Evolutionary conservation across 2,888 invertebrate species (phyloP), one percentile per base, ranked within the genome.

Genomic region (Flexamia atlantica): DNA sequence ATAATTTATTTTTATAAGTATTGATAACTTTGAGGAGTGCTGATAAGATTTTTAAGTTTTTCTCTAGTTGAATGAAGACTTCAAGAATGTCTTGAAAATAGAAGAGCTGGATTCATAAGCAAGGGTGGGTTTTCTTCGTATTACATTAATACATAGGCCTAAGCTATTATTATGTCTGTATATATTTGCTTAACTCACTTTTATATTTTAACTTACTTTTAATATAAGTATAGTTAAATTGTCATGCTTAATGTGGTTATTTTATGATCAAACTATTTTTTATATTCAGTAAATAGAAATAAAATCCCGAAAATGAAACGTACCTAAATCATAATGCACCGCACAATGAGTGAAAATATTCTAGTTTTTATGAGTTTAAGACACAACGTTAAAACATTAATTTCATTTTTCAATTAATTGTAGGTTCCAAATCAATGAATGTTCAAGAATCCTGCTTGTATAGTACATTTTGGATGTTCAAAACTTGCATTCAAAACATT

Each of bases 121-220:
- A 20, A 76, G 76, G 76, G 76, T 76, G 76, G 76, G 76, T 76
- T 76, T 76, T 76, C 25, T 46, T 42, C 70, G 70, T 70, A 36
- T 40, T 70, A 36, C 68, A 68, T 40, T 70, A 68, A 12, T 68
- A 68, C 23, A 64, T 64, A 64, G 10, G 30, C 20, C 25, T 64
- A 64, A 64, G 64, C 64, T 64, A 64, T 28, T 53, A 46, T 46
- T 53, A 23, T 28, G 3, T 64, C 25, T 64, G 64, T 64, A 64
- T 64, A 64, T 64, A 64, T 64, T 64, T 64, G 64, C 64, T 64
- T 64, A 64, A 28, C 64, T 64, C 28, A 30, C 64, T 64, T 64
- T 20, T 64, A 57, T 23, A 46, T 46, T 53, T 53, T 53, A 53
- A 23, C 53, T 4, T 53, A 53, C 20, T 53, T 53, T 9, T 14